Conservation (phyloP, 2,888 invertebrate species). For the Epirrhoe tristata region DNA sequence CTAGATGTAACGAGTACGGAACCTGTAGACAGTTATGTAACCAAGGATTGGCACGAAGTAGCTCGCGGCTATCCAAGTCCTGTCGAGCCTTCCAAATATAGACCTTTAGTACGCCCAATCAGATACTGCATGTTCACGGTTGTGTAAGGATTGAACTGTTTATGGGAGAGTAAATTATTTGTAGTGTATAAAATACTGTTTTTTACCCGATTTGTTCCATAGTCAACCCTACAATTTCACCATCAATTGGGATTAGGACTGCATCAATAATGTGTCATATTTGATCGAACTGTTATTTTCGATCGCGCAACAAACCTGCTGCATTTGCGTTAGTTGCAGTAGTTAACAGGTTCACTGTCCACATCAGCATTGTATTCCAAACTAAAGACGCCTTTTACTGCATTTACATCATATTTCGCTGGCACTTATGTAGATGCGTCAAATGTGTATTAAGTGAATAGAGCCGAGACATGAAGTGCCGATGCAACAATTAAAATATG, state of each 20-base stretch:
- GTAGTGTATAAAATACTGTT: background rate
- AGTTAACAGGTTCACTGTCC: too few relatives aligned
- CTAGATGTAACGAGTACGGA: constrained; percentile 33
- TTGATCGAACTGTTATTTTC: background rate
- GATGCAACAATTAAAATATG: too few relatives aligned
- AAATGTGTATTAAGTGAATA: too few relatives aligned
- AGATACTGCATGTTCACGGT: constrained; percentile 46
- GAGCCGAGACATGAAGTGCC: too few relatives aligned
- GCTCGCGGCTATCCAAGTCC: constrained; percentile 48
- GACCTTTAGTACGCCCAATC: constrained; percentile 56
- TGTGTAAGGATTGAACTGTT: constrained; percentile 6
- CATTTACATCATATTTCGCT: too few relatives aligned
- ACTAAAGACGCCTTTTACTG: too few relatives aligned
- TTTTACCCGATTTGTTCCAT: background rate
- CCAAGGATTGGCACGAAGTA: constrained; percentile 55
- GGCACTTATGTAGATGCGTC: too few relatives aligned
- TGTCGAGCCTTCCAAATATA: constrained; percentile 51
- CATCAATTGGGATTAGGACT: background rate
- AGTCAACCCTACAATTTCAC: too few relatives aligned
- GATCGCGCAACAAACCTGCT: too few relatives aligned
- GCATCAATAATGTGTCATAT: background rate
- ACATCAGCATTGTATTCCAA: too few relatives aligned
- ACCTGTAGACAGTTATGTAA: constrained; percentile 48
- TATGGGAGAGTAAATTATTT: background rate
- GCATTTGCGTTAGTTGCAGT: too few relatives aligned